These are phyloP conservation scores for Drosophila orosa DNA, from an alignment of 1,140 invertebrate genomes.

Conservation along the genomic window DNA sequence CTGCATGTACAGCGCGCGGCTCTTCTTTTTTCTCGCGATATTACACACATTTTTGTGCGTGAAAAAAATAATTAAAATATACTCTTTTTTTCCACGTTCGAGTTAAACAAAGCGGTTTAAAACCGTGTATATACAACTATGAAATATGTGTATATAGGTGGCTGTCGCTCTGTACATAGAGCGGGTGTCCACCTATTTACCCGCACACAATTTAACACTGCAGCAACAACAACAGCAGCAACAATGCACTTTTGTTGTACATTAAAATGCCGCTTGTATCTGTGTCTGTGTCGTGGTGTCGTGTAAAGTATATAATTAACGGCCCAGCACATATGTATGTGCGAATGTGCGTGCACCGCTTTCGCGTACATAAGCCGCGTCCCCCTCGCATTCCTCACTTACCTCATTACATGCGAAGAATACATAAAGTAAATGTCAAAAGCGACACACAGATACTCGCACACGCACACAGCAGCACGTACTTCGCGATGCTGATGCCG, in stretches of 20 bases:
- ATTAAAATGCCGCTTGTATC: constrained; percentile 73
- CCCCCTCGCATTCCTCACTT: constrained; percentile 13
- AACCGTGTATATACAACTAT: constrained; percentile 39
- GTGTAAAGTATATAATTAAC: constrained; percentile 81
- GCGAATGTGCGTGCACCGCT: constrained; percentile 26
- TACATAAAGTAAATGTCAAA: constrained; percentile 82
- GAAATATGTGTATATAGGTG: constrained; percentile 45
- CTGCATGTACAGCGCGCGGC: not conserved
- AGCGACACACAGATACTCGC: constrained; percentile 65
- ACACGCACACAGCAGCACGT: constrained; percentile 19
- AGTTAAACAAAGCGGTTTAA: constrained; percentile 63
- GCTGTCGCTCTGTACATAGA: constrained; percentile 47
- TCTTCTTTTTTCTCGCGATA: constrained; percentile 41
- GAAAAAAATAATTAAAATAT: constrained; percentile 64
- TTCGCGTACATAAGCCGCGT: constrained; percentile 61
- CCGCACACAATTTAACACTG: constrained; percentile 40
- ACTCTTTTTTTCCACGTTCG: constrained; percentile 39
- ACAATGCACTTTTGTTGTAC: constrained; percentile 77
- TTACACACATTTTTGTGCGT: constrained; percentile 67
- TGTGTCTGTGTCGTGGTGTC: constrained; percentile 32
- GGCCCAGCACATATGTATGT: constrained; percentile 61
- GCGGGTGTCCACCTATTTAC: constrained; percentile 62
- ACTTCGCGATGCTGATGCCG: constrained; percentile 42
- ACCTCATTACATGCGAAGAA: constrained; percentile 72
- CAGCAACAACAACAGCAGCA: constrained; percentile 44